These are phyloP conservation scores for Grapholita molesta DNA, from an alignment of 1,140 invertebrate species.

Conservation along the genomic window DNA sequence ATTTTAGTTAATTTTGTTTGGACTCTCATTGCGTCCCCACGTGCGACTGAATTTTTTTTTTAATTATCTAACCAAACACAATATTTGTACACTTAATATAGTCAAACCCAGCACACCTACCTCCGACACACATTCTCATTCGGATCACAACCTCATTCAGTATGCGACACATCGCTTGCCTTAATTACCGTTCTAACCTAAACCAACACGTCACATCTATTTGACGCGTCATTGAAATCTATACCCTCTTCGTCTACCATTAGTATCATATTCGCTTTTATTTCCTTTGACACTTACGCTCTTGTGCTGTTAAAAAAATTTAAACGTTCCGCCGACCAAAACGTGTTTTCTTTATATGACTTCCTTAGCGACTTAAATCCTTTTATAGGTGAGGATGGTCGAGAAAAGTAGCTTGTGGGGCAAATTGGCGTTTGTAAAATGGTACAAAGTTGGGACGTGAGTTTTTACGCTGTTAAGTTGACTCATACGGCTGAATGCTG, in stretches of 20 bases:
- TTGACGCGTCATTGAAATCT: neutral
- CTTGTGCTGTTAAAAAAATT: neutral
- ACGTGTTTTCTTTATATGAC: neutral
- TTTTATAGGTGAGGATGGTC: neutral
- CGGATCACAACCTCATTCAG: neutral
- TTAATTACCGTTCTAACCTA: neutral
- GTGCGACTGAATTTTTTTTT: too few species aligned
- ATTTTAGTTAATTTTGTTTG: too few species aligned
- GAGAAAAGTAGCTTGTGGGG: neutral
- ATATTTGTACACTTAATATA: neutral
- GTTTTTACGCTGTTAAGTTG: neutral
- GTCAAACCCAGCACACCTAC: neutral
- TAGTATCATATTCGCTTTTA: neutral
- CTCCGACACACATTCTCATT: neutral
- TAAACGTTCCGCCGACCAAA: neutral
- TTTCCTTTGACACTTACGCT: neutral
- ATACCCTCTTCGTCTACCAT: neutral
- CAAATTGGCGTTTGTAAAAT: neutral
- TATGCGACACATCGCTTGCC: neutral
- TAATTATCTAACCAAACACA: neutral
- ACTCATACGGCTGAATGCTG: too few species aligned
- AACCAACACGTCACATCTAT: neutral
- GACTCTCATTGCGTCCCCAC: too few species aligned
- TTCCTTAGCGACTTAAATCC: neutral
- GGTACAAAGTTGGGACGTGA: neutral